These are phyloP conservation scores for Dufourea novaeangliae DNA, from an alignment of 1,140 invertebrate species.

Conservation along the genomic window DNA sequence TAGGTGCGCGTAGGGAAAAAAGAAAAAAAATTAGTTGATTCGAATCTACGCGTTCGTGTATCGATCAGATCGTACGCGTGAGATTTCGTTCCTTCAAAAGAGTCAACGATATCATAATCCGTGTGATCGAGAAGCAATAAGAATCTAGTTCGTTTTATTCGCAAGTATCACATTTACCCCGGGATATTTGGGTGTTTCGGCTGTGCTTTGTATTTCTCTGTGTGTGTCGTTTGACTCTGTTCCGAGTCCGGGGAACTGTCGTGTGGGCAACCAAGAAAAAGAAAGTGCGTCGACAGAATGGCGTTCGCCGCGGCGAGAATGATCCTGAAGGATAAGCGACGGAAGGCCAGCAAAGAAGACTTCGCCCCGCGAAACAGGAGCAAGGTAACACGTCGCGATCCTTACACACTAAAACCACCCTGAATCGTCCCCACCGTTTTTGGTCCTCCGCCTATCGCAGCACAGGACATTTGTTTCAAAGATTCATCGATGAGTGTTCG, in stretches of 20 bases:
- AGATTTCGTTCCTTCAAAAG: too few relatives aligned
- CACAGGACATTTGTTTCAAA: neutral
- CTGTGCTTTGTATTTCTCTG: constrained; percentile 9
- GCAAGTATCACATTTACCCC: neutral
- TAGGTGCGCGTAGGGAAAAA: too few relatives aligned
- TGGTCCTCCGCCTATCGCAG: neutral
- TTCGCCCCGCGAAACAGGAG: constrained; percentile 87
- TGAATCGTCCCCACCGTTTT: neutral
- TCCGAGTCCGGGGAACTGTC: too few relatives aligned
- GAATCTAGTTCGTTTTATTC: neutral
- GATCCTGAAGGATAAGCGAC: constrained; percentile 90
- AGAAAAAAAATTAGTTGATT: too few relatives aligned
- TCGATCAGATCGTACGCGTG: neutral
- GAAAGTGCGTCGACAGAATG: constrained; percentile 82
- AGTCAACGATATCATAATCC: too few relatives aligned
- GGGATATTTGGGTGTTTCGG: neutral
- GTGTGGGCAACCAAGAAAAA: neutral
- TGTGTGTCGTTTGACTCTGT: neutral
- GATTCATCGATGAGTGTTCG: too few relatives aligned
- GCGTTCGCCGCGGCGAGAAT: constrained; percentile 91
- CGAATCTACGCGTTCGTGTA: neutral
- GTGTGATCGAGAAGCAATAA: constrained; percentile 46
- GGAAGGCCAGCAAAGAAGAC: constrained; percentile 90
- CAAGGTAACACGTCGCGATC: constrained; percentile 85
- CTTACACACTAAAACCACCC: neutral